These are phyloP conservation scores for Seladonia tumulorum DNA, from an alignment of 2,888 invertebrate genomes.

Conservation along the genomic window DNA sequence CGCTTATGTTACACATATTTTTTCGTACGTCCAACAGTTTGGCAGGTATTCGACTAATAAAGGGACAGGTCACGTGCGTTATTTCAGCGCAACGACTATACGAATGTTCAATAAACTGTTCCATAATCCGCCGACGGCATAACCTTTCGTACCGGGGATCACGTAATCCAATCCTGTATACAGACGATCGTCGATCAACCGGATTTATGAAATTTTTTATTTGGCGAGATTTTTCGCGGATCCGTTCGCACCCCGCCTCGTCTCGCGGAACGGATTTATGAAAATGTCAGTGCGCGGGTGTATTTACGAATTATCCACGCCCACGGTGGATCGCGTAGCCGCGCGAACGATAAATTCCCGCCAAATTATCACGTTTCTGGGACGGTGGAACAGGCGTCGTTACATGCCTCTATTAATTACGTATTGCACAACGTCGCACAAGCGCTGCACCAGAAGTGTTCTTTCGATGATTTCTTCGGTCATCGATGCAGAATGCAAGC, in stretches of 20 bases:
- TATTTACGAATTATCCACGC: conserved; percentile 42
- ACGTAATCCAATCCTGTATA: neutral
- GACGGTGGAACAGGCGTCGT: conserved; percentile 11
- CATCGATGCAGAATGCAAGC: neutral
- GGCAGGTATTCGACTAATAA: neutral
- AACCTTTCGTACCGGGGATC: neutral
- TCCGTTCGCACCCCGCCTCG: neutral
- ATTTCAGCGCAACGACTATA: neutral
- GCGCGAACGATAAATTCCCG: conserved; percentile 29
- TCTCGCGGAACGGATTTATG: conserved; percentile 43
- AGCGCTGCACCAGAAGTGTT: neutral
- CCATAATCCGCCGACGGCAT: neutral
- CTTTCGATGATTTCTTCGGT: neutral
- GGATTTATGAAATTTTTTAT: conserved; percentile 33
- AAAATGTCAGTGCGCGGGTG: conserved; percentile 40
- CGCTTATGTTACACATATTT: neutral
- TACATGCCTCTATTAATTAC: conserved; percentile 33
- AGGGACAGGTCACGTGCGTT: neutral
- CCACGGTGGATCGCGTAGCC: conserved; percentile 25
- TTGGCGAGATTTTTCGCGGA: conserved; percentile 15
- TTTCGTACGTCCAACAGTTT: neutral
- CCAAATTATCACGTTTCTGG: conserved; percentile 38
- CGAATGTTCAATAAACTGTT: neutral
- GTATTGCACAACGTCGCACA: neutral
- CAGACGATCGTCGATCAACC: conserved; percentile 26